phyloP scores from a whole-genome alignment of 2,797 vertebrate species.

The Acomys russatus region DNA sequence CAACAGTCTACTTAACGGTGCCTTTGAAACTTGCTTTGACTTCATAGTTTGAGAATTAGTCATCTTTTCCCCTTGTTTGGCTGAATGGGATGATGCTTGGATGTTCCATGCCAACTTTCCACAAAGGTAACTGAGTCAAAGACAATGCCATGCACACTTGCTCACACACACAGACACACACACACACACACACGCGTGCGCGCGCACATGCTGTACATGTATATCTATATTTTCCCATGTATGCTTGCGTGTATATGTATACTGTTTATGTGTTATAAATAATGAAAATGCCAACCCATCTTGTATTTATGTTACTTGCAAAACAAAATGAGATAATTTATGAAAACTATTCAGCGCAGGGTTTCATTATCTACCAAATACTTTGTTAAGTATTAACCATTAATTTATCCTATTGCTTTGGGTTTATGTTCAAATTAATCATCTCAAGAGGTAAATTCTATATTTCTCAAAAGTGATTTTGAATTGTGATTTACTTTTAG shows the following conservation, averaged over 20 bases:
- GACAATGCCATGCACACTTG: background rate
- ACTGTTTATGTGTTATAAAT: background rate
- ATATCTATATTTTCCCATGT: background rate
- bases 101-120: background rate
- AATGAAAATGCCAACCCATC: background rate
- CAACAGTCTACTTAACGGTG: background rate
- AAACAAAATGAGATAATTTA: background rate
- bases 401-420: background rate
- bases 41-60: background rate
- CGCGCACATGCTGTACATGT: background rate
- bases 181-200: background rate
- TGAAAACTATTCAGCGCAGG: background rate
- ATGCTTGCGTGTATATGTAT: no score
- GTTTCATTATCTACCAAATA: background rate
- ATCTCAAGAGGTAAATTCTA: background rate
- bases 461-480: background rate
- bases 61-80: background rate
- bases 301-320: background rate
- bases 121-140: background rate
- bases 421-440: background rate
- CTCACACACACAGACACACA: background rate
- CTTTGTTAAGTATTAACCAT: background rate
- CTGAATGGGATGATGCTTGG: background rate
- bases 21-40: background rate
- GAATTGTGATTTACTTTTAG: slow-evolving; percentile 62